Percentiles rank a stretch among this genome's conserved stretches.
These are phyloP conservation scores for Phenacoccus solenopsis DNA, from an alignment of 1,140 invertebrate genomes.

Conservation along the genomic window DNA sequence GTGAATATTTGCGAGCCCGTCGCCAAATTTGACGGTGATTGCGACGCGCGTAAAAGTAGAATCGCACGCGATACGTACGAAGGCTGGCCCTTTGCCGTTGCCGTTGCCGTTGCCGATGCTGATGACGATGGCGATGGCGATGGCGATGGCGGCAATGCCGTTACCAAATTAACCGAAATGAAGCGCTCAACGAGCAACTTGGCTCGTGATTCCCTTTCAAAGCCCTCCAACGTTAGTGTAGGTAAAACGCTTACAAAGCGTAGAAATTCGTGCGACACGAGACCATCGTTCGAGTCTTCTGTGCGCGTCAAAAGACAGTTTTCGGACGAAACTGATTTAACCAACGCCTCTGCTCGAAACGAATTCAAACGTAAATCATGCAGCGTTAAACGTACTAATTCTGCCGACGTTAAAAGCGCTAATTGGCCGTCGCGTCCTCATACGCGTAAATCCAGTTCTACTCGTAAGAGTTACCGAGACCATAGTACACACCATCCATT, in stretches of 20 bases:
- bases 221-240: not conserved
- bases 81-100: no score
- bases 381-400: not conserved
- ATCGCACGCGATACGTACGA: no score
- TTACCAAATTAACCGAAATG: not conserved
- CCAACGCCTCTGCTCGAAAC: not conserved
- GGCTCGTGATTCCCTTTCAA: not conserved
- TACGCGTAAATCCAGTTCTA: not conserved
- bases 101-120: no score
- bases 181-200: not conserved
- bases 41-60: no score
- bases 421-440: not conserved
- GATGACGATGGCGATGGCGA: no score
- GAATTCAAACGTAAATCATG: not conserved
- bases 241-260: not conserved
- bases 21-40: no score
- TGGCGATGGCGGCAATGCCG: not conserved
- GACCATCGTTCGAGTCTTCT: not conserved
- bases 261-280: not conserved
- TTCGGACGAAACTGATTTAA: not conserved
- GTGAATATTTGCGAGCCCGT: not conserved
- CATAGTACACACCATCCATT: not conserved
- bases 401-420: not conserved
- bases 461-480: not conserved
- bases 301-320: not conserved